Evolutionary conservation across 2,113 vertebrate species (phyloP).

Genomic region (Sus scrofa): DNA sequence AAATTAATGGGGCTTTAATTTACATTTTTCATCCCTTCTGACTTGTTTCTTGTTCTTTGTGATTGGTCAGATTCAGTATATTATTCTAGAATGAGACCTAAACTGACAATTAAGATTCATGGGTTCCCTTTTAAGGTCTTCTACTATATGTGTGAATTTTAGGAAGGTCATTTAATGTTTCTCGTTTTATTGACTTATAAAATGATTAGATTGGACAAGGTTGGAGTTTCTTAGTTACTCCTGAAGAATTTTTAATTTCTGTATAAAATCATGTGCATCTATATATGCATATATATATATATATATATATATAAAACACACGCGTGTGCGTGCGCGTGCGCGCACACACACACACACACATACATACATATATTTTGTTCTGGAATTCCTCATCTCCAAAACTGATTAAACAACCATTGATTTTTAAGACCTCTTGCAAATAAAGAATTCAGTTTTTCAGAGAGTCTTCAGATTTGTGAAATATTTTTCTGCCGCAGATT

Average conservation of each 20-base stretch:
- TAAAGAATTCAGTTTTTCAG: not conserved
- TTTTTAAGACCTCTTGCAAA: not conserved
- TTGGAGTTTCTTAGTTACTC: not conserved
- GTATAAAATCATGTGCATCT: not conserved
- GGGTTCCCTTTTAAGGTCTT: not conserved
- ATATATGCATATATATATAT: too few species aligned
- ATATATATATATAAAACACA: too few species aligned
- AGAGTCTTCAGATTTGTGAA: not conserved
- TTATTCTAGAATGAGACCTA: conserved; percentile 35
- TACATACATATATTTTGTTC: too few species aligned
- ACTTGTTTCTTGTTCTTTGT: conserved; percentile 64
- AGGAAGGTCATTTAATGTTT: not conserved
- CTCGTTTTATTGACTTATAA: conserved; percentile 12
- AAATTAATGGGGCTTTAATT: conserved; percentile 71
- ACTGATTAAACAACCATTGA: not conserved
- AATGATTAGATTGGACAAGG: not conserved
- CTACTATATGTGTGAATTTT: not conserved
- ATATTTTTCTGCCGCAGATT: not conserved
- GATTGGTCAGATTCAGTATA: conserved; percentile 39
- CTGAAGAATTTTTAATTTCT: not conserved
- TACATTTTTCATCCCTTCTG: conserved; percentile 70
- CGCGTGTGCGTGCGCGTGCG: too few species aligned
- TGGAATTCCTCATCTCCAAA: not conserved
- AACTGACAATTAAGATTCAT: not conserved
- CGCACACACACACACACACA: too few species aligned